Conservation (phyloP, 1,140 invertebrate genomes). For the Bicyclus anynana region DNA sequence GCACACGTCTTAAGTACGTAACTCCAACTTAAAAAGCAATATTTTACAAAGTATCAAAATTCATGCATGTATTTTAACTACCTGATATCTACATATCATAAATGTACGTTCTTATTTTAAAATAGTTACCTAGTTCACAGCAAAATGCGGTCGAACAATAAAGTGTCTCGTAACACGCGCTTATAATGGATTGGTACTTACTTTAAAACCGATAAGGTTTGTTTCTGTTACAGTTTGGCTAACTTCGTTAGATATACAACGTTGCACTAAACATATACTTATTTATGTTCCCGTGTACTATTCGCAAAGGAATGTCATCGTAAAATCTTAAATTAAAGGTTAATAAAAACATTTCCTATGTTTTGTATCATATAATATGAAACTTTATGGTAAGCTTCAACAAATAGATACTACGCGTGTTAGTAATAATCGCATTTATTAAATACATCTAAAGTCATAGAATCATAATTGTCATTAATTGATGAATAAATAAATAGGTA, state of each 20-base stretch:
- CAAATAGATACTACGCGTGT: not conserved
- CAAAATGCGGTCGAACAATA: slow-evolving; percentile 20
- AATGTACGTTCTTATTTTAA: not conserved
- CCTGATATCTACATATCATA: not conserved
- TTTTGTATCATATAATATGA: not conserved
- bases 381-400: not conserved
- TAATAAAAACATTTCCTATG: not conserved
- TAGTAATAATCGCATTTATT: too few relatives aligned
- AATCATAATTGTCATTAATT: too few relatives aligned
- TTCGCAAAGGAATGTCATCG: not conserved
- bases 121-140: slow-evolving; percentile 9
- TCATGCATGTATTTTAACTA: not conserved
- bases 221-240: not conserved
- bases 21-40: not conserved
- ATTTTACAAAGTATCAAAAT: not conserved
- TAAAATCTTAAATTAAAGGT: not conserved
- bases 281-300: too few relatives aligned
- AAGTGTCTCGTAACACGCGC: slow-evolving; percentile 1
- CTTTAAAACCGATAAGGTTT: not conserved
- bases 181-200: not conserved
- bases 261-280: too few relatives aligned
- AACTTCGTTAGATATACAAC: not conserved
- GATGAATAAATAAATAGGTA: not conserved
- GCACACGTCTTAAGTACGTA: slow-evolving; percentile 16
- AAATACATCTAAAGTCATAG: too few relatives aligned